Percentiles rank a stretch among this genome's conserved stretches.
phyloP scores from a whole-genome alignment of 2,888 invertebrate genomes.

The Apodemia zela region DNA sequence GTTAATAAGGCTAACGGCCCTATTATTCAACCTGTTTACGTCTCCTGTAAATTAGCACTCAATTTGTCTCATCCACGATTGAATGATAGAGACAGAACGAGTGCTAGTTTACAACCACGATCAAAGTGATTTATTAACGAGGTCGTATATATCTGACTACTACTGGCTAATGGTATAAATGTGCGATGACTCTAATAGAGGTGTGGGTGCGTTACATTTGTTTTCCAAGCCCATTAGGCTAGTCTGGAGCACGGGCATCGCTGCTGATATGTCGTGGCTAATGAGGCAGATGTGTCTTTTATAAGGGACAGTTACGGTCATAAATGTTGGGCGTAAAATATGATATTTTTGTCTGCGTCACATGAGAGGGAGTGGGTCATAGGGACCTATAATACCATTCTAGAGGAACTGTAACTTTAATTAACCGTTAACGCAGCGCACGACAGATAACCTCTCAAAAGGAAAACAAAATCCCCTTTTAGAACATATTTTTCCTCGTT shows the following conservation, averaged over 20 bases:
- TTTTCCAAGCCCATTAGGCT: constrained; percentile 12
- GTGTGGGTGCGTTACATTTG: constrained; percentile 6
- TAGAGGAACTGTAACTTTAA: too few relatives aligned
- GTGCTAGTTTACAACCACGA: neutral
- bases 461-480: too few relatives aligned
- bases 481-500: too few relatives aligned
- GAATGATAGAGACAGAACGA: neutral
- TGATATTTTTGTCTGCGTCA: too few relatives aligned
- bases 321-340: neutral
- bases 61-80: too few relatives aligned
- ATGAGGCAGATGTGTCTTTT: constrained; percentile 5
- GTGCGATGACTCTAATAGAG: constrained; percentile 3
- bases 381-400: too few relatives aligned
- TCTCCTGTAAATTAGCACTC: too few relatives aligned
- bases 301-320: neutral
- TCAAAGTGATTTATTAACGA: neutral
- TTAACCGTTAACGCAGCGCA: too few relatives aligned
- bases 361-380: too few relatives aligned
- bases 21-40: too few relatives aligned
- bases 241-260: neutral
- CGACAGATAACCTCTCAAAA: too few relatives aligned
- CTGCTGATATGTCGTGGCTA: neutral
- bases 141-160: neutral
- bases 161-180: neutral
- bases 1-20: too few relatives aligned